Base-by-base conservation (phyloP, 2,888 invertebrate genomes). In the Mactromeris polynyma region DNA sequence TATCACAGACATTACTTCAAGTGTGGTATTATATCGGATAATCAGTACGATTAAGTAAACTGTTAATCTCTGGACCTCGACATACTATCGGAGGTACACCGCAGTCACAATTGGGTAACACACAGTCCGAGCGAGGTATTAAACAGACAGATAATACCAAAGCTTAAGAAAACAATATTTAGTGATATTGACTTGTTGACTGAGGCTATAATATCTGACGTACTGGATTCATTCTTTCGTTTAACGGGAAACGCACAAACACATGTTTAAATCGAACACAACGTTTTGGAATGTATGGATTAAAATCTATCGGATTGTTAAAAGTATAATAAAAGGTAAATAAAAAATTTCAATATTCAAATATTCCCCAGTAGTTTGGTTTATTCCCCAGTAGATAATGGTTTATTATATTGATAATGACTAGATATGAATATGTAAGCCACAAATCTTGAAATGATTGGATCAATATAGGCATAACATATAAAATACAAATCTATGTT, bases 121-220 rank as follows among this genome's bases (percentile, higher is more conserved):
- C 2, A 64, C 58, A n/a, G 58, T 26, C n/a, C 58, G 4, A 26
- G 58, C 11, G 46, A 17, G 11, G 2, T 11, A 7, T 26, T 64
- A 26, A 64, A 64, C 26, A 21, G 6, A 21, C n/a, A 64, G 58
- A 64, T 64, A 64, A 64, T 64, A 64, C 26, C 26, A 64, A 2
- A 4, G n/a, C 58, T 64, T 26, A n/a, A 64, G 58, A 64, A 26
- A 64, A 64, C 26, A 64, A 64, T 64, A 26, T 64, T n/a, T 26
- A 64, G 58, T 64, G 26, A 64, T 64, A 64, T 64, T 64, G 58
- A 64, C 58, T 64, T 26, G 58, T 64, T 64, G 26, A 64, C 26
- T 9, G 26, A 64, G 26, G 58, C 58, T 64, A 26, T n/a, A 58
- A n/a, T 42, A 4, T 26, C 58, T 64, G 58, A n/a, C 58, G 11